A percentile compares a stretch with the other conserved stretches of the same genome.
phyloP scores from a whole-genome alignment of 2,888 invertebrate species.

The Oeneis ivallda region DNA sequence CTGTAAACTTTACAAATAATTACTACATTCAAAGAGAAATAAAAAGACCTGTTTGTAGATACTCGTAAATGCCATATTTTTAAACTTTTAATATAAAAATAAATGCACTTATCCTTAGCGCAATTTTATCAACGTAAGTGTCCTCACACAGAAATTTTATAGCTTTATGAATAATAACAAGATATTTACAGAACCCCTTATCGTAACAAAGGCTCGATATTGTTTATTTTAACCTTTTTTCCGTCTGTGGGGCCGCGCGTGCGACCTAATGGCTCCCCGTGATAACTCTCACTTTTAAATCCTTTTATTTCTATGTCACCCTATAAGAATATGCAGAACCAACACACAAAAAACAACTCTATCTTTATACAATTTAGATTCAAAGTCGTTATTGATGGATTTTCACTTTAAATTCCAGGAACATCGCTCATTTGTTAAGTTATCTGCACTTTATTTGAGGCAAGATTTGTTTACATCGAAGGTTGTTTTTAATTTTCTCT shows the following conservation, averaged over 20 bases:
- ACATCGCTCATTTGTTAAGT: slow-evolving; percentile 79
- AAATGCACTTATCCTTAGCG: slow-evolving; percentile 10
- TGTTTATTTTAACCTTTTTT: slow-evolving; percentile 55
- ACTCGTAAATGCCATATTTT: too few species aligned
- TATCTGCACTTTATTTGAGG: slow-evolving; percentile 80
- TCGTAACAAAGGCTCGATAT: slow-evolving; percentile 41
- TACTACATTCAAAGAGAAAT: too few species aligned
- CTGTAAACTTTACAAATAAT: too few species aligned
- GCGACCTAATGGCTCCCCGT: slow-evolving; percentile 77
- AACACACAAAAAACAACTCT: slow-evolving; percentile 47
- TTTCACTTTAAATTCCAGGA: slow-evolving; percentile 71
- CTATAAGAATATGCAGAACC: slow-evolving; percentile 45
- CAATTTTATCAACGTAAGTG: slow-evolving; percentile 10
- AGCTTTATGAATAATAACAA: slow-evolving; percentile 18
- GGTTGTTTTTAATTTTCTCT: slow-evolving; percentile 58
- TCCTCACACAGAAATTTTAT: slow-evolving; percentile 17
- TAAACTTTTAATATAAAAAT: slow-evolving; percentile 3
- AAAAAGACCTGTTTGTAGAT: too few species aligned
- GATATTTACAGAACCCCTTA: slow-evolving; percentile 40
- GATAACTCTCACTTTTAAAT: slow-evolving; percentile 81
- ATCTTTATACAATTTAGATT: slow-evolving; percentile 42
- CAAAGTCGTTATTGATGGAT: background rate
- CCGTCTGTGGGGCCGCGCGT: slow-evolving; percentile 72
- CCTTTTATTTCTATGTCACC: slow-evolving; percentile 73
- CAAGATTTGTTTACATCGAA: slow-evolving; percentile 68